A percentile compares a stretch with the other conserved stretches of the same genome.
Evolutionary conservation across 2,888 invertebrate genomes (phyloP).

Genomic region (Ophion ventricosus): DNA sequence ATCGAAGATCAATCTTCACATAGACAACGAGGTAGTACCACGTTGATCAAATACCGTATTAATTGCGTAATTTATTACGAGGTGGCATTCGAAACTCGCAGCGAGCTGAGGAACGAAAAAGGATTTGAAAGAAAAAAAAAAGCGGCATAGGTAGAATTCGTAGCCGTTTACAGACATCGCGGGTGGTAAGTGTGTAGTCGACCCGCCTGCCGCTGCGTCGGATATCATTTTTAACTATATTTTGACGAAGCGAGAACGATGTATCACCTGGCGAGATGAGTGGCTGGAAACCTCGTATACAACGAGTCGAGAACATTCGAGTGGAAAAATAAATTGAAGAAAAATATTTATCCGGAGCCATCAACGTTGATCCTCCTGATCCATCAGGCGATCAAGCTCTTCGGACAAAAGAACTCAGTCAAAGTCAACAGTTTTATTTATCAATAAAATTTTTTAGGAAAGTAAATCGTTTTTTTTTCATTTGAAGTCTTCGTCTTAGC

Average conservation of each 20-base stretch:
- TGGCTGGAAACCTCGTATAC: not conserved
- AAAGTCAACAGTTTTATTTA: too few relatives aligned
- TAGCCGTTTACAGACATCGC: constrained; percentile 31
- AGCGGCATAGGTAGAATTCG: not conserved
- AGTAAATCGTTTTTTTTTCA: not conserved
- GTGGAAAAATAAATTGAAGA: not conserved
- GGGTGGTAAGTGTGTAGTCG: constrained; percentile 53
- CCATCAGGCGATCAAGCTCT: not conserved
- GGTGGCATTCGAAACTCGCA: constrained; percentile 34
- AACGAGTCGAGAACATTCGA: constrained; percentile 30
- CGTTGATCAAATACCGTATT: constrained; percentile 78
- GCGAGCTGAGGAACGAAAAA: constrained; percentile 18
- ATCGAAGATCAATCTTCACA: too few relatives aligned
- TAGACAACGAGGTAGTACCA: not conserved
- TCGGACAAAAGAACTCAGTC: not conserved
- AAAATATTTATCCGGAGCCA: constrained; percentile 5
- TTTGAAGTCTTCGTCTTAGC: not conserved
- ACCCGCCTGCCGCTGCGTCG: constrained; percentile 43
- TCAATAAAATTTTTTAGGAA: not conserved
- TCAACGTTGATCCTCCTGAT: not conserved
- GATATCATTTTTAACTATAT: constrained; percentile 53
- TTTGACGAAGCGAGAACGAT: constrained; percentile 57
- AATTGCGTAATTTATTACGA: constrained; percentile 79
- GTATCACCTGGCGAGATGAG: constrained; percentile 38
- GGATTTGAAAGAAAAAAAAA: not conserved